These are phyloP conservation scores for Dipodomys ordii DNA, from an alignment of 2,113 vertebrate genomes.

Conservation along the genomic window DNA sequence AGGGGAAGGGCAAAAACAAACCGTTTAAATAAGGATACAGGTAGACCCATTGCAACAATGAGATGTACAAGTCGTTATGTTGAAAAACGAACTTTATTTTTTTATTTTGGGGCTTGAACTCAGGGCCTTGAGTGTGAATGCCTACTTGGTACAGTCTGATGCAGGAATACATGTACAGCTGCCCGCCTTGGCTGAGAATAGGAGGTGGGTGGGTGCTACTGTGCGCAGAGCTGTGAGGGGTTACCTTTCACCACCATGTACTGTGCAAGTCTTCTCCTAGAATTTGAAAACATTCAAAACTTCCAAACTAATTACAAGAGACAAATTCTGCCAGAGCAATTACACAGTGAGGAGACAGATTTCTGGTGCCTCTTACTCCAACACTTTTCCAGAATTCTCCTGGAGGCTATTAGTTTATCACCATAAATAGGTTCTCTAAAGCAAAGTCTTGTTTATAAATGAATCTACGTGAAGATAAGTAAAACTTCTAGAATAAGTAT, in stretches of 20 bases:
- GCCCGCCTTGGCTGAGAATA: not conserved
- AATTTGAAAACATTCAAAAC: not conserved
- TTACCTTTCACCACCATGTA: too few relatives aligned
- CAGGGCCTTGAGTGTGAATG: too few relatives aligned
- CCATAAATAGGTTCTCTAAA: not conserved
- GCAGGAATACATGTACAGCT: not conserved
- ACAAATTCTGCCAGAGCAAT: not conserved
- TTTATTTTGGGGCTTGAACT: not conserved
- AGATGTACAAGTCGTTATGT: too few relatives aligned
- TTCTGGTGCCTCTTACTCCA: not conserved
- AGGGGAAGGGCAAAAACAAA: too few relatives aligned
- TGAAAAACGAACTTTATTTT: too few relatives aligned
- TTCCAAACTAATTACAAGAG: not conserved
- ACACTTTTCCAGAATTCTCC: not conserved
- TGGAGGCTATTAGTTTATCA: constrained; percentile 16
- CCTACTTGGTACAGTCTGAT: too few relatives aligned
- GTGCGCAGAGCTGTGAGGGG: not conserved
- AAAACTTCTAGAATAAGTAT: not conserved
- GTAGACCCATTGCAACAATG: too few relatives aligned
- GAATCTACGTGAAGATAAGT: not conserved
- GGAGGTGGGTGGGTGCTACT: not conserved
- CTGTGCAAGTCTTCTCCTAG: not conserved
- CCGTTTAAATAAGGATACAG: too few relatives aligned
- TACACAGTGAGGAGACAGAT: not conserved
- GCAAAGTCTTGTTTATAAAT: not conserved